Base-by-base conservation (phyloP, 1,140 invertebrate species). In the Meloidogyne exigua region DNA sequence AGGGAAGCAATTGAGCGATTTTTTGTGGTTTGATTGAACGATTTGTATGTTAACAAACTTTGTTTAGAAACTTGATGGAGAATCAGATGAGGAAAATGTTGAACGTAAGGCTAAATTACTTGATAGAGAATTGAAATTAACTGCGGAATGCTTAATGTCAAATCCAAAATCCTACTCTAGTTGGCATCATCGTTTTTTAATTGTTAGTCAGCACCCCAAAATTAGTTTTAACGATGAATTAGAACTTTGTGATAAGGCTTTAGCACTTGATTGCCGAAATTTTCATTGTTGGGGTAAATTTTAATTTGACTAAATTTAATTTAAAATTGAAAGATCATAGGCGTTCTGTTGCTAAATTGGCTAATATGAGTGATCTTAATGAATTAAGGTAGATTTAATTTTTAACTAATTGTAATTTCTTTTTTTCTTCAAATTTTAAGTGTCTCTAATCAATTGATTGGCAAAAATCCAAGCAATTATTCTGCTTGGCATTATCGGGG, bases 161-260 rank as follows among this genome's bases (percentile, higher is more conserved):
- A 84, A 83, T 77, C 82, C 82, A 2, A 83, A 83, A 62, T 75
- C 68, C n/a, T 81, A 81, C 26, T 75, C 77, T n/a, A 73, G 57
- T 44, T 83, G 82, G 82, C 72, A 84, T 72, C 82, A 83, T 62
- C 82, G 82, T 49, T 68, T 42, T 69, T 83, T 79, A 65, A 57
- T 57, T 36, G 42, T 76, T 76, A 28, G 26, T 10, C 26, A 63
- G 10, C 69, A 82, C 68, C 72, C 80, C 0, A 63, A 72, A 44
- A 74, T 71, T 18, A 49, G 80, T n/a, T 74, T 76, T 26, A 12
- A 79, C 18, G 32, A 42, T 11, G 81, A 82, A 75, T 39, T 83
- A 66, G 74, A 28, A 26, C 32, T 79, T 7, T 84, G 82, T 70
- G 82, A 83, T n/a, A 78, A 78, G 39, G 80, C 80, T 28, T 74